phyloP scores from a whole-genome alignment of 2,113 vertebrate species.

The Stigmatopora argus region DNA sequence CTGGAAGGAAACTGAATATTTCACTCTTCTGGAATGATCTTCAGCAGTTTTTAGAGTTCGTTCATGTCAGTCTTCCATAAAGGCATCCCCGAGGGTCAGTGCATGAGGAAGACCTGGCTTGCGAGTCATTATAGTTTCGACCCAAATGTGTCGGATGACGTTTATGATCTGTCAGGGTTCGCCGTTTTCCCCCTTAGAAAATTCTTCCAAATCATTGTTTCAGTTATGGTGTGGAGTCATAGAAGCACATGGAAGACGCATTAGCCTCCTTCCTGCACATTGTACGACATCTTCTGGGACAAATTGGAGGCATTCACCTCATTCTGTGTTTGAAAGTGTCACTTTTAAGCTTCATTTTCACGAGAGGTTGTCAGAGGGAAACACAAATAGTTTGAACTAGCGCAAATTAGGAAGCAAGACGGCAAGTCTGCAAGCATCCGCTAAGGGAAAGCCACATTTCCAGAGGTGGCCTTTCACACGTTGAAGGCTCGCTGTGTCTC shows the following conservation, averaged over 20 bases:
- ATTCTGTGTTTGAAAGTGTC: conserved; percentile 28
- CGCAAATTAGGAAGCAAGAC: not conserved
- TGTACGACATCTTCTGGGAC: conserved; percentile 36
- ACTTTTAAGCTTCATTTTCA: not conserved
- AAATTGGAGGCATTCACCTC: conserved; percentile 35
- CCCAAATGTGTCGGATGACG: not conserved
- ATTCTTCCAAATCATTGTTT: not conserved
- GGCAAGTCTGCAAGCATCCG: conserved; percentile 1
- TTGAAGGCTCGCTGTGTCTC: conserved; percentile 54
- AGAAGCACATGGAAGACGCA: conserved; percentile 59
- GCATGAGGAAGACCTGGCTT: not conserved
- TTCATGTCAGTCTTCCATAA: not conserved
- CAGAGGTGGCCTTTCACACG: conserved; percentile 30
- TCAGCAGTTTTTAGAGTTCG: not conserved
- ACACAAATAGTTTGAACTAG: not conserved
- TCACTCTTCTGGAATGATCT: not conserved
- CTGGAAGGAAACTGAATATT: not conserved
- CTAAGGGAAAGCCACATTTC: conserved; percentile 31
- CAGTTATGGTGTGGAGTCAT: conserved; percentile 25
- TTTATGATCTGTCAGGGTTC: not conserved
- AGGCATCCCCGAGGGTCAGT: not conserved
- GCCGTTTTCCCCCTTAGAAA: not conserved
- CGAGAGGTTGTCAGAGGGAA: not conserved
- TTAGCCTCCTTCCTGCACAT: conserved; percentile 47
- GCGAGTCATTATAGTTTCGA: not conserved